Evolutionary conservation across 2,888 invertebrate genomes (phyloP).

Genomic region (Nematopogon swammerdamellus): DNA sequence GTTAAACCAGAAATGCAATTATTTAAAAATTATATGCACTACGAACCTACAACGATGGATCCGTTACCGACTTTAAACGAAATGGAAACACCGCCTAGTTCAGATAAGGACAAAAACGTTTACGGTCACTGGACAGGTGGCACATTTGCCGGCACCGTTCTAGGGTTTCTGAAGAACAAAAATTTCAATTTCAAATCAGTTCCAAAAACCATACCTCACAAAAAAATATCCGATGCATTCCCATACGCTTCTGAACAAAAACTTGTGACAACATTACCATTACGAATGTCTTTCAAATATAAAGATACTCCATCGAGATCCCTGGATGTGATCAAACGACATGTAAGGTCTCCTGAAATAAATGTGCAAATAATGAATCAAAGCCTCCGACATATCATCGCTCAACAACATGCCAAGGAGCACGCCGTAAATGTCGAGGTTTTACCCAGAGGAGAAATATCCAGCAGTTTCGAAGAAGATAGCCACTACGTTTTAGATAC

Average conservation of each 20-base stretch:
- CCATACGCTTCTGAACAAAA: slow-evolving; percentile 34
- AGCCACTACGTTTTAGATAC: too few species aligned
- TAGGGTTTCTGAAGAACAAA: slow-evolving; percentile 37
- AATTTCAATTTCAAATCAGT: slow-evolving; percentile 25
- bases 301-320: slow-evolving; percentile 13
- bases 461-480: not conserved
- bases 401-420: slow-evolving; percentile 26
- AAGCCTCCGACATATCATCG: slow-evolving; percentile 25
- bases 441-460: slow-evolving; percentile 23
- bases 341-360: slow-evolving; percentile 21
- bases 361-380: slow-evolving; percentile 36
- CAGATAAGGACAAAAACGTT: slow-evolving; percentile 22
- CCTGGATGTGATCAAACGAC: slow-evolving; percentile 20
- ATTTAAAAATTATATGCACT: too few species aligned
- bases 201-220: slow-evolving; percentile 28
- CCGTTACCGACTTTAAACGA: slow-evolving; percentile 11
- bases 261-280: slow-evolving; percentile 23
- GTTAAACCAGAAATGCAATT: not conserved
- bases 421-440: slow-evolving; percentile 28
- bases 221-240: slow-evolving; percentile 28
- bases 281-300: slow-evolving; percentile 24
- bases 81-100: slow-evolving; percentile 28
- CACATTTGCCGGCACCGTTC: slow-evolving; percentile 34
- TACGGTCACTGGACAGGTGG: slow-evolving; percentile 40
- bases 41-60: too few species aligned